Conservation (phyloP, 2,113 vertebrate genomes). For the Orthonyx spaldingii region DNA sequence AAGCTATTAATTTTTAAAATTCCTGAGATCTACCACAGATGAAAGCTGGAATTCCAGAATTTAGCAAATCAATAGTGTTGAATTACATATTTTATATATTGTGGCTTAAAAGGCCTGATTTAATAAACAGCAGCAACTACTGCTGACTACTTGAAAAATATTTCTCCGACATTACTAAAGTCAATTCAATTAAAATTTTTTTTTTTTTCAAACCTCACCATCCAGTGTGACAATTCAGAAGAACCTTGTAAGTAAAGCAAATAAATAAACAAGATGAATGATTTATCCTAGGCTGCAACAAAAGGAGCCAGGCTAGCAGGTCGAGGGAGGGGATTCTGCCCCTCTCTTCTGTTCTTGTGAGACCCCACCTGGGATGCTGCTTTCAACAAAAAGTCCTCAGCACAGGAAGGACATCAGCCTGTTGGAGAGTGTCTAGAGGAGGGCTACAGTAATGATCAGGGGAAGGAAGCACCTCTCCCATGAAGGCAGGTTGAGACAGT, state of each 20-base stretch:
- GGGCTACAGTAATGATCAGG: not conserved
- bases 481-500: not conserved
- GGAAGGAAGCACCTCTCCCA: fast-evolving
- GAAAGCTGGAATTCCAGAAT: not conserved
- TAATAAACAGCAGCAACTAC: not conserved
- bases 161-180: not conserved
- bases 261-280: not conserved
- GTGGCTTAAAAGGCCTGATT: not conserved
- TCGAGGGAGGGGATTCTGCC: not conserved
- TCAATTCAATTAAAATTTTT: not conserved
- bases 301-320: not conserved
- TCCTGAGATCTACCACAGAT: not conserved
- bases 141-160: not conserved
- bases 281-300: not conserved
- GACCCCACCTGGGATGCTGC: not conserved
- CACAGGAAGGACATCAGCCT: not conserved
- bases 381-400: not conserved
- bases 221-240: not conserved
- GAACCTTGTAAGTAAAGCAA: not conserved
- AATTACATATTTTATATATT: not conserved
- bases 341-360: not conserved
- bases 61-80: not conserved
- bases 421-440: not conserved
- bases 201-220: not conserved
- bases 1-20: not conserved